These are phyloP conservation scores for Mesorhabditis sp. DNA, from an alignment of 2,888 invertebrate genomes.

Conservation along the genomic window DNA sequence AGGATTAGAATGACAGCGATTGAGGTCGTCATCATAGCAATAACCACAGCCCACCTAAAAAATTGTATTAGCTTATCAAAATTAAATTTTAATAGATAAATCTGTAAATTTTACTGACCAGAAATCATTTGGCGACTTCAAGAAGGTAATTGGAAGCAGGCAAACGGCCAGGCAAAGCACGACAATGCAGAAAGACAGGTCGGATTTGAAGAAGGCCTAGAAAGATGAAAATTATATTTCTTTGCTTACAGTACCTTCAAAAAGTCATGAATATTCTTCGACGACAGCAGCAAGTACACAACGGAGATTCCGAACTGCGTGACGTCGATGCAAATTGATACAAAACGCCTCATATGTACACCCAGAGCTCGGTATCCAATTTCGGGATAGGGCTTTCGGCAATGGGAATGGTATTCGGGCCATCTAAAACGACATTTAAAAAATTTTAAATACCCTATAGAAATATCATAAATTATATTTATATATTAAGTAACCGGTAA, in stretches of 20 bases:
- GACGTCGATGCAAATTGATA: slow-evolving; percentile 47
- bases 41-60: slow-evolving; percentile 52
- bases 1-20: slow-evolving; percentile 50
- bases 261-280: slow-evolving; percentile 54
- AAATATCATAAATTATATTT: neutral
- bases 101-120: slow-evolving; percentile 31
- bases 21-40: slow-evolving; percentile 54
- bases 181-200: slow-evolving; percentile 46
- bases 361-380: slow-evolving; percentile 49
- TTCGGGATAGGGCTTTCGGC: slow-evolving; percentile 54
- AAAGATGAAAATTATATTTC: slow-evolving; percentile 4
- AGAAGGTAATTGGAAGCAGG: slow-evolving; percentile 49
- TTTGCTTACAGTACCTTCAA: slow-evolving; percentile 28
- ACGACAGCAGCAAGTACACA: slow-evolving; percentile 46
- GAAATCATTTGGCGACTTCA: slow-evolving; percentile 55
- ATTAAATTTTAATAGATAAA: neutral
- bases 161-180: slow-evolving; percentile 46
- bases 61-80: slow-evolving; percentile 5
- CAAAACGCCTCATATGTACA: slow-evolving; percentile 33
- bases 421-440: neutral
- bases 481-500: neutral
- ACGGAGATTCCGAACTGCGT: slow-evolving; percentile 52
- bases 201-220: slow-evolving; percentile 30
- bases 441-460: neutral
- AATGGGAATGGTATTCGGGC: slow-evolving; percentile 44